Evolutionary conservation across 2,113 vertebrate species (phyloP), one percentile per base, ranked within the genome.

Genomic region (Melierax canorus): DNA sequence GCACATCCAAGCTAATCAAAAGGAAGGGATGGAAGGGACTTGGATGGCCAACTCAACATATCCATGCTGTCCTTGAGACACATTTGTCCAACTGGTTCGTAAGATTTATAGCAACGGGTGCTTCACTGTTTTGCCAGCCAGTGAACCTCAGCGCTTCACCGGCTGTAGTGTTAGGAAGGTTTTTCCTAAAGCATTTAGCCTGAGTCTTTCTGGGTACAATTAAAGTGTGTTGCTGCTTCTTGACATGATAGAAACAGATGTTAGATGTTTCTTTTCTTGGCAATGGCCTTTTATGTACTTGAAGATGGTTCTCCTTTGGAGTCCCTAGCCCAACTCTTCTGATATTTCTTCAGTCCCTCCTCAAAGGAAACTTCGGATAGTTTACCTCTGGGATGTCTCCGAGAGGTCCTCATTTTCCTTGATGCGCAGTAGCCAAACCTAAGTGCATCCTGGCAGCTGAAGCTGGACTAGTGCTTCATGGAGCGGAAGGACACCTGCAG

Each of bases 41-140:
- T 45, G 51, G 45, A 62, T 62, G 8, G 30, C 12, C 36, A 58
- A 19, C 7, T 38, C 51, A 59, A 64, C 18, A 27, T 32, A 68
- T 43, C 51, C 38, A 23, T 23, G 34, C 14, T 55, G 62, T 59
- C 39, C n/a, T 75, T 79, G 43, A 73, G 79, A 79, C 9, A 9
- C 1, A 7, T 72, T 91, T 89, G 22, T 64, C 8, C 48, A 79
- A 4, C 0, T 29, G 9, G 12, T 50, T 72, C 3, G 0, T 27
- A n/a, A 56, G 22, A 76, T 46, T 63, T 76, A 24, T 23, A 14
- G 2, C 19, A 62, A 30, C 0, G 1, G 5, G n/a, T 60, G 45
- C 59, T 46, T 66, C 66, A 48, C 10, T 58, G 43, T 39, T 71
- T 68, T 67, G 48, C 43, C 53, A 90, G 34, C 12, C 59, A 56